Evolutionary conservation across 1,140 invertebrate genomes (phyloP).

Genomic region (Leptinotarsa texana): DNA sequence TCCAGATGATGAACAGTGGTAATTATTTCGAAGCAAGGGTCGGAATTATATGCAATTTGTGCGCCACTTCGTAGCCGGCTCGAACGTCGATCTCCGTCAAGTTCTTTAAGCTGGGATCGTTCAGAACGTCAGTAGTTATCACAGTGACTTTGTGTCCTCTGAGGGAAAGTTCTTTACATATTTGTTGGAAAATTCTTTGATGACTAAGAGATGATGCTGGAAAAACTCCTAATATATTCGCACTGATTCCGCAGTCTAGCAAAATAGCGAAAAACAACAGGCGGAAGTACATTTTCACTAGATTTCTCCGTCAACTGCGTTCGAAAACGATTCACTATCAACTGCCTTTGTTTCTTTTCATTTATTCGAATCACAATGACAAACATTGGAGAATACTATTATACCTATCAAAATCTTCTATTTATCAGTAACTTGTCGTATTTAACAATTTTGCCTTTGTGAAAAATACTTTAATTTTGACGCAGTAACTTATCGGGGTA

Average conservation of each 20-base stretch:
- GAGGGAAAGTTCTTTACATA: constrained; percentile 50
- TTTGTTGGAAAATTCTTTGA: constrained; percentile 53
- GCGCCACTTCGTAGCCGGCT: background rate
- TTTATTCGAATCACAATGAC: no score
- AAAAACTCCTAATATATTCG: constrained; percentile 59
- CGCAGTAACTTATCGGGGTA: no score
- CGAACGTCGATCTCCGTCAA: constrained; percentile 41
- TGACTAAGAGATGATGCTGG: constrained; percentile 59
- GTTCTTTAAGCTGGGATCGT: constrained; percentile 38
- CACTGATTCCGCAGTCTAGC: constrained; percentile 10
- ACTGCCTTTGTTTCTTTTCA: no score
- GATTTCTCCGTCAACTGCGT: no score
- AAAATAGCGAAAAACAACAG: no score
- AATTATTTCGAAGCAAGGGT: background rate
- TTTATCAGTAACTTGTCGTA: no score
- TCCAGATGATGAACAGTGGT: background rate
- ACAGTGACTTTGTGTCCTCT: constrained; percentile 42
- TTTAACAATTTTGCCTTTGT: no score
- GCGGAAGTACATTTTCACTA: no score
- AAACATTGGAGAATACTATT: no score
- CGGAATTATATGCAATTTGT: background rate
- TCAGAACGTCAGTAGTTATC: constrained; percentile 39
- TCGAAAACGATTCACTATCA: no score
- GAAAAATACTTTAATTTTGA: no score
- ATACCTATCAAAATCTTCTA: no score